Evolutionary conservation across 2,888 invertebrate species (phyloP).

Genomic region (Eumerus sabulonum): DNA sequence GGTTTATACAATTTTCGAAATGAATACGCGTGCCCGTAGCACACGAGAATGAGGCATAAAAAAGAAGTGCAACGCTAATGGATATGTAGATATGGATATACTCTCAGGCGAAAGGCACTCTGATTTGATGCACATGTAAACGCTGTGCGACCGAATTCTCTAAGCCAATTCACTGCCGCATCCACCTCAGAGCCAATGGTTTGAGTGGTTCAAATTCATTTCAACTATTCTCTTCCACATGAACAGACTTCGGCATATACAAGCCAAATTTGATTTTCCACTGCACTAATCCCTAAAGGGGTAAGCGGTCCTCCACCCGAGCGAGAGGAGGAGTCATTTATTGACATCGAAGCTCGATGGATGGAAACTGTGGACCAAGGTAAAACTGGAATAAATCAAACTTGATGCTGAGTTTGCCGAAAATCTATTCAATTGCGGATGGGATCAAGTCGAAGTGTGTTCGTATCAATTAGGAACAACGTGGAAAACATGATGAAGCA

Average conservation of each 20-base stretch:
- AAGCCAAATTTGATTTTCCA: conserved; percentile 61
- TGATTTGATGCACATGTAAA: conserved; percentile 44
- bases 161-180: conserved; percentile 52
- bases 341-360: conserved; percentile 7
- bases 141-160: conserved; percentile 29
- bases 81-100: conserved; percentile 3
- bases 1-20: conserved; percentile 30
- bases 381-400: conserved; percentile 34
- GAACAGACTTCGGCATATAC: conserved; percentile 12
- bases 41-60: conserved; percentile 34
- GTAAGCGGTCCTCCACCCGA: conserved; percentile 48
- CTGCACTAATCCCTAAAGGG: conserved; percentile 60
- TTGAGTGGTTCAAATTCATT: conserved; percentile 11
- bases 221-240: not conserved
- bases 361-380: not conserved
- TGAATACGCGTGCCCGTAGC: conserved; percentile 26
- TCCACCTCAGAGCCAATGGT: conserved; percentile 33
- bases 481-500: not conserved
- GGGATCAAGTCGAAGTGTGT: conserved; percentile 20
- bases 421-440: conserved; percentile 27
- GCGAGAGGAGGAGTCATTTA: conserved; percentile 10
- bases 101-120: not conserved
- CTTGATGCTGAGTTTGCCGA: conserved; percentile 29
- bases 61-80: conserved; percentile 50
- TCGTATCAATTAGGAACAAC: conserved; percentile 32